Evolutionary conservation across 2,888 invertebrate genomes (phyloP).

Genomic region (Pilophorus perplexus): DNA sequence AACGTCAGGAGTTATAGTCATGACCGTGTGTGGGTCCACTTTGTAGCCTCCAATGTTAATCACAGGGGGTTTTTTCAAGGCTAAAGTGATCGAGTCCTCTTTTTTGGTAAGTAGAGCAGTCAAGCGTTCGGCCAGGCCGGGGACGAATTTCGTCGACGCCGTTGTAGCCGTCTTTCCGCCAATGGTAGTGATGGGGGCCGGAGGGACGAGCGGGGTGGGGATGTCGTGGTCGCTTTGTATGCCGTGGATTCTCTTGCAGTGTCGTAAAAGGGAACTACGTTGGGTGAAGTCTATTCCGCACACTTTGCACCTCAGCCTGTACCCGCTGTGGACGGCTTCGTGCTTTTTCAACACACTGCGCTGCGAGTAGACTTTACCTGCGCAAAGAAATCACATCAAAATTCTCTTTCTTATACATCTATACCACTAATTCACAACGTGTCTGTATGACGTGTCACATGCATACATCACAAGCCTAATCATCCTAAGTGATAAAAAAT

Average conservation of each 20-base stretch:
- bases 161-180: slow-evolving; percentile 1
- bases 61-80: background rate
- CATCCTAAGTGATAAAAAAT: too few species aligned
- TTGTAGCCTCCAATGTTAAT: slow-evolving; percentile 5
- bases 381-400: background rate
- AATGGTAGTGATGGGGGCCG: background rate
- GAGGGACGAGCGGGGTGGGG: slow-evolving; percentile 21
- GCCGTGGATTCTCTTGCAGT: slow-evolving; percentile 49
- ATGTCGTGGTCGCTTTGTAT: slow-evolving; percentile 27
- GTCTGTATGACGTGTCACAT: background rate
- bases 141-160: background rate
- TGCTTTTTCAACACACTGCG: slow-evolving; percentile 48
- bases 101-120: slow-evolving; percentile 3
- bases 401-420: background rate
- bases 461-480: too few species aligned
- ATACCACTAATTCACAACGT: background rate
- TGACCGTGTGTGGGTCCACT: slow-evolving; percentile 19
- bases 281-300: slow-evolving; percentile 50
- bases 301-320: slow-evolving; percentile 48
- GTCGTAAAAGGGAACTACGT: slow-evolving; percentile 49
- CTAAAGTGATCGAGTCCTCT: background rate
- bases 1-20: slow-evolving; percentile 29
- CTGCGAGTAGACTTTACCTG: slow-evolving; percentile 41
- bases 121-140: slow-evolving; percentile 18
- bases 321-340: slow-evolving; percentile 48